Conservation (phyloP, 2,797 vertebrate genomes). For the Pogoniulus pusillus region DNA sequence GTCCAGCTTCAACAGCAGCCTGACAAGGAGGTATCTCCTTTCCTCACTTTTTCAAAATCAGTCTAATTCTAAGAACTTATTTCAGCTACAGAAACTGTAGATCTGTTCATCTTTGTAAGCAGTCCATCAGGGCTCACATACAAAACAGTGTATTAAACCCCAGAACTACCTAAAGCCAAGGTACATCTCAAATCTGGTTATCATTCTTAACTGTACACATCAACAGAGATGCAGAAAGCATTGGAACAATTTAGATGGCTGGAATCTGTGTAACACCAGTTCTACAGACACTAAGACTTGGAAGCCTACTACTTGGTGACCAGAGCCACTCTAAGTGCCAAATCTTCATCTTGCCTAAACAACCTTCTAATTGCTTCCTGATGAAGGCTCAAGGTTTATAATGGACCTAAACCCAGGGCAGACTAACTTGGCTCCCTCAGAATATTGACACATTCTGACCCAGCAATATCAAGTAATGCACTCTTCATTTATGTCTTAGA, state of each 20-base stretch:
- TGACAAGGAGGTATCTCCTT: neutral
- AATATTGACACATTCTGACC: neutral
- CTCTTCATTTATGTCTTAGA: neutral
- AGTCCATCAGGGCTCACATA: neutral
- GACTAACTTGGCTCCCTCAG: neutral
- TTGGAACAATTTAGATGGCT: neutral
- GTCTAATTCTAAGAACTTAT: neutral
- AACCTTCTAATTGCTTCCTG: neutral
- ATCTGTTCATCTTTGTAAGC: neutral
- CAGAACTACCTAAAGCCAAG: neutral
- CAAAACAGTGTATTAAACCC: neutral
- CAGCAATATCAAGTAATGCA: neutral
- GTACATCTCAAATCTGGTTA: neutral
- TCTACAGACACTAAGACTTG: neutral
- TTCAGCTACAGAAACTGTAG: neutral
- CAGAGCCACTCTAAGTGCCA: neutral
- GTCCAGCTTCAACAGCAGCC: neutral
- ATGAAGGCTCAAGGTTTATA: neutral
- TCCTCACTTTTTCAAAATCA: neutral
- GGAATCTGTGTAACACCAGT: neutral
- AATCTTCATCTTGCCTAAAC: neutral
- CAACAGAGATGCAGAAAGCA: neutral
- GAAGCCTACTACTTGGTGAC: neutral
- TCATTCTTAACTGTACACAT: neutral
- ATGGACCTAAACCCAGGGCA: neutral